phyloP scores from a whole-genome alignment of 2,888 invertebrate genomes.

The Tuta absoluta region DNA sequence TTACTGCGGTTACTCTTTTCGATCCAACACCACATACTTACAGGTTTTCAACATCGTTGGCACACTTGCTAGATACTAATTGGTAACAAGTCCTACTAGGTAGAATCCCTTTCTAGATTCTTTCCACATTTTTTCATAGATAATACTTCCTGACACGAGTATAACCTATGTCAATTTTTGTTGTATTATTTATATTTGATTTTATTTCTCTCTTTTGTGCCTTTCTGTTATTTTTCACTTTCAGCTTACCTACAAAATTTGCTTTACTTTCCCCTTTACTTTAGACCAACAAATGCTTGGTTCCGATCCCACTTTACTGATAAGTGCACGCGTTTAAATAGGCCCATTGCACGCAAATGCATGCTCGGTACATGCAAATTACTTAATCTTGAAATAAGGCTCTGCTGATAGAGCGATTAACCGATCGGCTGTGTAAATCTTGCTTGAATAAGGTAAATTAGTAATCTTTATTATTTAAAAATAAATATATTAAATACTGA shows the following conservation, averaged over 20 bases:
- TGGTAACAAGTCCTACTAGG: conserved; percentile 57
- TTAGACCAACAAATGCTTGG: not conserved
- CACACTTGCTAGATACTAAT: conserved; percentile 63
- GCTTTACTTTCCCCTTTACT: not conserved
- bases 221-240: not conserved
- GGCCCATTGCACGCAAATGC: conserved; percentile 48
- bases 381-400: conserved; percentile 37
- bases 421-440: not conserved
- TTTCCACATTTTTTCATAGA: conserved; percentile 32
- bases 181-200: no score
- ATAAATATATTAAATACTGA: no score
- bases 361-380: conserved; percentile 40
- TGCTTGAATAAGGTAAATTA: not conserved
- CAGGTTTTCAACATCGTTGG: conserved; percentile 50
- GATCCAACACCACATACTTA: conserved; percentile 17
- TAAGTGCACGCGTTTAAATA: conserved; percentile 60
- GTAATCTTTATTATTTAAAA: not conserved
- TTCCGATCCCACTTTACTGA: conserved; percentile 40
- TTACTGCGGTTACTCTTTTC: conserved; percentile 26
- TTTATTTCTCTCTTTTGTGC: no score
- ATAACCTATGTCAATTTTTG: no score
- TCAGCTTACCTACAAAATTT: not conserved
- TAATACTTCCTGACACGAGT: not conserved
- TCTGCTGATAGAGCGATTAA: not conserved
- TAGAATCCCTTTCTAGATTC: conserved; percentile 19